phyloP scores from a whole-genome alignment of 2,113 vertebrate genomes.

The Dromas ardeola region DNA sequence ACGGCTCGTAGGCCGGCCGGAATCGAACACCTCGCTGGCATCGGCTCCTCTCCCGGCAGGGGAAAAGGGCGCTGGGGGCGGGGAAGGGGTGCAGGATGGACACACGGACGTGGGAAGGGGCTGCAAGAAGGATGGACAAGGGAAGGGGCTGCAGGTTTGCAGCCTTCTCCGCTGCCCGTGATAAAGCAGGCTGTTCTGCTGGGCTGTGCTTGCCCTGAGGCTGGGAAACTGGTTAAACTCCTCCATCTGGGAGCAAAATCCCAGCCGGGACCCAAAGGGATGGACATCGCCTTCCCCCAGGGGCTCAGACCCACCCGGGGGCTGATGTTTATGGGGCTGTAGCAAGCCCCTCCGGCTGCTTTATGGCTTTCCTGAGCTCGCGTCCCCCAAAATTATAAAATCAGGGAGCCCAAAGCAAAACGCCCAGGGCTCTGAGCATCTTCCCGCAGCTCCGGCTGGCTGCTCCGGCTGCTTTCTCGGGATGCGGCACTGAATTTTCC shows the following conservation, averaged over 20 bases:
- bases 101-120: not conserved
- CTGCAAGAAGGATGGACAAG: not conserved
- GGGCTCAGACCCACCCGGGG: fast-evolving
- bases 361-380: not conserved
- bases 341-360: not conserved
- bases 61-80: not conserved
- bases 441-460: not conserved
- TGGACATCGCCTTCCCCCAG: not conserved
- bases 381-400: not conserved
- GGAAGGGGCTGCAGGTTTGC: not conserved
- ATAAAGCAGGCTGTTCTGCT: not conserved
- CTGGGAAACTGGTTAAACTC: not conserved
- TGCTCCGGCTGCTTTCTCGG: not conserved
- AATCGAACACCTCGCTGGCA: not conserved
- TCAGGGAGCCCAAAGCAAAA: not conserved
- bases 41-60: not conserved
- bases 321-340: fast-evolving
- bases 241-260: not conserved
- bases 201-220: not conserved
- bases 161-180: fast-evolving
- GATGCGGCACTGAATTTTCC: not conserved
- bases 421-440: not conserved
- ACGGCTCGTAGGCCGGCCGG: fast-evolving
- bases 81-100: not conserved
- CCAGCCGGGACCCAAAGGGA: not conserved